phyloP scores from a whole-genome alignment of 2,888 invertebrate genomes.

The Prionchulus punctatus region DNA sequence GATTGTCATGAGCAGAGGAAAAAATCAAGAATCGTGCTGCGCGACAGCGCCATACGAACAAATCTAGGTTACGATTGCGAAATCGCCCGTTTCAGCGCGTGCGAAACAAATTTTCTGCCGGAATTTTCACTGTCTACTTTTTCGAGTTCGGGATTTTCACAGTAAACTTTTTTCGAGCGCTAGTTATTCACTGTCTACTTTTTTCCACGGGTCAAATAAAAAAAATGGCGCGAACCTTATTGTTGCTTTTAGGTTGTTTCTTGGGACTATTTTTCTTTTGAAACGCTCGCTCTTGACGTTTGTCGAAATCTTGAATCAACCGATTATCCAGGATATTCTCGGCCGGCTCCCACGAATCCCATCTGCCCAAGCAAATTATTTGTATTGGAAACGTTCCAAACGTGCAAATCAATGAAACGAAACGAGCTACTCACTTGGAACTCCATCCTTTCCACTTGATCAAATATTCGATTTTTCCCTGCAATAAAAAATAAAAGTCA shows the following conservation, averaged over 20 bases:
- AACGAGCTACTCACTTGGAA: constrained; percentile 13
- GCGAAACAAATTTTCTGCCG: too few relatives aligned
- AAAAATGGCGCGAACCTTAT: too few relatives aligned
- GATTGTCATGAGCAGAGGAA: too few relatives aligned
- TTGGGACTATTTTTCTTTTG: background rate
- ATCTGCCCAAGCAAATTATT: constrained; percentile 9
- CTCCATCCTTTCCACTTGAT: constrained; percentile 22
- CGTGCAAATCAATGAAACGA: background rate
- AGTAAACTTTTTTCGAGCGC: too few relatives aligned
- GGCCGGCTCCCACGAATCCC: constrained; percentile 21
- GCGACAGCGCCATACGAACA: too few relatives aligned
- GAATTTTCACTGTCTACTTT: too few relatives aligned
- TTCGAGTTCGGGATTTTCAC: too few relatives aligned
- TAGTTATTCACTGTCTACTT: background rate
- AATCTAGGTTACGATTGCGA: too few relatives aligned
- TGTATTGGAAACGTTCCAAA: background rate
- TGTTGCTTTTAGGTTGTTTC: too few relatives aligned
- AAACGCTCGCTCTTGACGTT: background rate
- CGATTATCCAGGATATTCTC: constrained; percentile 20
- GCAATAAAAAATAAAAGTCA: background rate
- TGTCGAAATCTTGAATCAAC: constrained; percentile 17
- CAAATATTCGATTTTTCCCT: constrained; percentile 17
- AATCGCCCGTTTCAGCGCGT: too few relatives aligned
- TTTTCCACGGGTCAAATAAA: background rate
- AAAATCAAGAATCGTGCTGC: too few relatives aligned